A percentile compares a stretch with the other conserved stretches of the same genome.
These are phyloP conservation scores for Gadopsis bispinosus DNA, from an alignment of 2,797 vertebrate genomes.

Conservation along the genomic window DNA sequence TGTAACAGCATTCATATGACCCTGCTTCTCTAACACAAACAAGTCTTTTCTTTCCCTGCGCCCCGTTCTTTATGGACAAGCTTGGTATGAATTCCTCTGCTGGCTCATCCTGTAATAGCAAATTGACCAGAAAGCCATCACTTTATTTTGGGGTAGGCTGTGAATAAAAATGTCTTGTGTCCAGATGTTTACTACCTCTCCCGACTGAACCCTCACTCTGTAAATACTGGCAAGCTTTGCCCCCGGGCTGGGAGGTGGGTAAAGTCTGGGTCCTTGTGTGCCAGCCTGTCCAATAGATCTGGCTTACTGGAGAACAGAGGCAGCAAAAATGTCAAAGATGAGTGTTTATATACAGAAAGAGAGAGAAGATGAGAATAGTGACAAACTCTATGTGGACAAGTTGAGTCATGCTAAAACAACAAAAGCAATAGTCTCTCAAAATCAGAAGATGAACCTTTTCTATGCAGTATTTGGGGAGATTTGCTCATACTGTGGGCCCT, in stretches of 20 bases:
- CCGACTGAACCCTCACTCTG: constrained; percentile 56
- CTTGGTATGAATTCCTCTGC: constrained; percentile 75
- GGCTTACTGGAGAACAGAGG: constrained; percentile 2
- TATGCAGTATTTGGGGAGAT: constrained; percentile 2
- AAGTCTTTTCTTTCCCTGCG: constrained; percentile 72
- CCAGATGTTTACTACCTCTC: constrained; percentile 62
- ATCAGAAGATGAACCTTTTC: constrained; percentile 9
- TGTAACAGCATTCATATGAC: constrained; percentile 75
- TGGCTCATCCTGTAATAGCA: constrained; percentile 78
- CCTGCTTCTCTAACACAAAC: constrained; percentile 73
- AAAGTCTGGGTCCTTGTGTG: constrained; percentile 48
- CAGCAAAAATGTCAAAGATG: constrained; percentile 27
- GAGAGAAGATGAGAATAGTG: constrained; percentile 11
- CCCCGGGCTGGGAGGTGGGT: constrained; percentile 45
- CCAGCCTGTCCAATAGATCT: constrained; percentile 39
- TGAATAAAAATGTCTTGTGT: constrained; percentile 74
- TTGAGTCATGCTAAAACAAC: constrained; percentile 19
- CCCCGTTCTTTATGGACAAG: constrained; percentile 70
- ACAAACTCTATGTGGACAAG: constrained; percentile 21
- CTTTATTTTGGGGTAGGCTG: constrained; percentile 78
- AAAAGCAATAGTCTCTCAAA: constrained; percentile 3
- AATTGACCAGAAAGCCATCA: constrained; percentile 79
- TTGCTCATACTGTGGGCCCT: constrained; percentile 19
- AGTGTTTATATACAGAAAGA: constrained; percentile 14
- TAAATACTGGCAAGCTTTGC: constrained; percentile 58